These are phyloP conservation scores for Ochotona princeps DNA, from an alignment of 2,113 vertebrate genomes.

Conservation along the genomic window DNA sequence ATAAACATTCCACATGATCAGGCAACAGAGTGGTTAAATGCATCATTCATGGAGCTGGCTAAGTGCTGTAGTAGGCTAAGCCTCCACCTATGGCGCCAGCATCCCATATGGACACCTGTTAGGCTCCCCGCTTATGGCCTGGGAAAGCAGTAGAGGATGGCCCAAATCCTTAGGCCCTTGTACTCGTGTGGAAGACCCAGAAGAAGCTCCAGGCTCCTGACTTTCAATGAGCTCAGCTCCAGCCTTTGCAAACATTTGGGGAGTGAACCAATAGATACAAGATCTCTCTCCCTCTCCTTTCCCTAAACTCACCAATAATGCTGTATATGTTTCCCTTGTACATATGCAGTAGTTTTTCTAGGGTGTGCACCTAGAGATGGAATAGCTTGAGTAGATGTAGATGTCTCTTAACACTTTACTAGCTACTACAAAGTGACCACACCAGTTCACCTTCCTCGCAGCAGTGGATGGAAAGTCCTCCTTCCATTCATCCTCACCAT, in stretches of 20 bases:
- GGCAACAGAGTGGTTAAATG: constrained; percentile 10
- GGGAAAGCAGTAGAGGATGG: too few species aligned
- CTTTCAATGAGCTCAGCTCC: too few species aligned
- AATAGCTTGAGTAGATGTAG: not conserved
- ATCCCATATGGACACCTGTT: too few species aligned
- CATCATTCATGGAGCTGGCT: not conserved
- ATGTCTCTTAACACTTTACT: not conserved
- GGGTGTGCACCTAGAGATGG: not conserved
- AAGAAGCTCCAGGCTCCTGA: too few species aligned
- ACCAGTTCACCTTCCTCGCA: not conserved
- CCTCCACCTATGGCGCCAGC: too few species aligned
- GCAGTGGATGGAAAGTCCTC: not conserved
- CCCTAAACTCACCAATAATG: not conserved
- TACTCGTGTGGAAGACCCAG: too few species aligned
- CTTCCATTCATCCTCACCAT: not conserved
- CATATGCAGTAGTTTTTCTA: constrained; percentile 27
- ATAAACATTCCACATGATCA: not conserved
- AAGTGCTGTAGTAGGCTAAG: too few species aligned
- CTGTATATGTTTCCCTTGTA: not conserved
- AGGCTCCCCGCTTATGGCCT: too few species aligned
- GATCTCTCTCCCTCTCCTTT: too few species aligned
- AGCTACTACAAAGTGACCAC: not conserved
- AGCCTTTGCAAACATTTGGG: too few species aligned
- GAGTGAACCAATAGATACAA: too few species aligned
- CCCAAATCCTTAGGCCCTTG: too few species aligned